phyloP scores from a whole-genome alignment of 2,888 invertebrate species.

The Sphaerolaimus hirsutus region DNA sequence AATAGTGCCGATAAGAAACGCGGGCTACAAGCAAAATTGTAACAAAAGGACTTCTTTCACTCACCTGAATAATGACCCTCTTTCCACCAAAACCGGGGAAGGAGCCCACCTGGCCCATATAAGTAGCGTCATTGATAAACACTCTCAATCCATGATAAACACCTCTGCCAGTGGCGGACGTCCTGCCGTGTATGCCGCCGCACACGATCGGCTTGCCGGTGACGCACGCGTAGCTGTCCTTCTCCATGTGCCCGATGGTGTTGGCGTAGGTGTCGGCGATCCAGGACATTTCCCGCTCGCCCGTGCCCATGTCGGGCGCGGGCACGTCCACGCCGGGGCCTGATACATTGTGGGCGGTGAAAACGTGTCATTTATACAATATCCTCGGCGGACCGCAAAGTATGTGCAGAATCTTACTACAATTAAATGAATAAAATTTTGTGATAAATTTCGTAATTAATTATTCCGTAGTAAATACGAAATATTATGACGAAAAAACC shows the following conservation, averaged over 20 bases:
- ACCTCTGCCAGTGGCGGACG: constrained; percentile 66
- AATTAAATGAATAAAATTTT: too few species aligned
- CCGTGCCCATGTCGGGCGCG: constrained; percentile 96
- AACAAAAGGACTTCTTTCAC: neutral
- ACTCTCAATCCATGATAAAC: neutral
- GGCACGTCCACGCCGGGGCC: constrained; percentile 96
- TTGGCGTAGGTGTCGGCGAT: constrained; percentile 89
- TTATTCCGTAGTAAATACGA: too few species aligned
- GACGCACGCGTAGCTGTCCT: constrained; percentile 83
- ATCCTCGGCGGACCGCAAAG: too few species aligned
- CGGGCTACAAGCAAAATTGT: neutral
- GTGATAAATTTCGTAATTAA: too few species aligned
- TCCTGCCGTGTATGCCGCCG: constrained; percentile 86
- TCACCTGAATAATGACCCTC: constrained; percentile 63
- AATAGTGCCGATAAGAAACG: neutral
- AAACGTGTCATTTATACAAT: too few species aligned
- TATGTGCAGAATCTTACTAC: too few species aligned
- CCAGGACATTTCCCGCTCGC: constrained; percentile 92
- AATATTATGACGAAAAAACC: too few species aligned
- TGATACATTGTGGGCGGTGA: constrained; percentile 25
- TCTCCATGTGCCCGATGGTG: constrained; percentile 51
- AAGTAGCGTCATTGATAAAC: neutral
- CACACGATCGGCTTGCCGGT: constrained; percentile 88
- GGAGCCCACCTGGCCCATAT: constrained; percentile 54
- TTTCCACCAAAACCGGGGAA: constrained; percentile 87